Conservation (phyloP, 2,113 vertebrate genomes). For the Notarius lentiginosus region DNA sequence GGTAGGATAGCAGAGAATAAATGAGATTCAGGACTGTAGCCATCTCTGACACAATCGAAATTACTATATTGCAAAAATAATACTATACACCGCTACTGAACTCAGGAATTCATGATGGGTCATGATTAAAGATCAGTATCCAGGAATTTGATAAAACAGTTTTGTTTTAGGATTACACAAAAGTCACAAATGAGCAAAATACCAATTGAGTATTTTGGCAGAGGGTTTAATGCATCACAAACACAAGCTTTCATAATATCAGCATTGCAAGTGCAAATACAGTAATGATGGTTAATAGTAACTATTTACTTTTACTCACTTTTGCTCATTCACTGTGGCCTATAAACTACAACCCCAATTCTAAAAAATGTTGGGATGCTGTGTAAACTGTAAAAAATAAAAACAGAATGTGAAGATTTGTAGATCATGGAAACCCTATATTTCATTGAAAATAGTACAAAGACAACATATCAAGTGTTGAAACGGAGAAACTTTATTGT, state of each 20-base stretch:
- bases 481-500: no score
- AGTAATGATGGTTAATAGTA: background rate
- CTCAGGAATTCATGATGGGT: background rate
- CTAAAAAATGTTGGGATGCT: no score
- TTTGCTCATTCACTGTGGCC: background rate
- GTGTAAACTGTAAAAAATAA: no score
- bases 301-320: background rate
- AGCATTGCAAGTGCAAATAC: background rate
- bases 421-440: no score
- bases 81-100: background rate
- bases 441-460: no score
- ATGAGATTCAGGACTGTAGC: background rate
- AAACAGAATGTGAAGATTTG: no score
- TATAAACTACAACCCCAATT: background rate
- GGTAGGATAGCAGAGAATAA: background rate
- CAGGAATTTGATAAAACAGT: background rate
- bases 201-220: background rate
- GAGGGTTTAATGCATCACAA: background rate
- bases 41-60: background rate
- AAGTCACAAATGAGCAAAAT: background rate
- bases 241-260: background rate
- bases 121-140: background rate
- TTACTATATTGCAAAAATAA: background rate
- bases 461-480: no score
- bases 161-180: background rate